phyloP scores from a whole-genome alignment of 2,797 vertebrate species.

The Sebastes taczanowskii region DNA sequence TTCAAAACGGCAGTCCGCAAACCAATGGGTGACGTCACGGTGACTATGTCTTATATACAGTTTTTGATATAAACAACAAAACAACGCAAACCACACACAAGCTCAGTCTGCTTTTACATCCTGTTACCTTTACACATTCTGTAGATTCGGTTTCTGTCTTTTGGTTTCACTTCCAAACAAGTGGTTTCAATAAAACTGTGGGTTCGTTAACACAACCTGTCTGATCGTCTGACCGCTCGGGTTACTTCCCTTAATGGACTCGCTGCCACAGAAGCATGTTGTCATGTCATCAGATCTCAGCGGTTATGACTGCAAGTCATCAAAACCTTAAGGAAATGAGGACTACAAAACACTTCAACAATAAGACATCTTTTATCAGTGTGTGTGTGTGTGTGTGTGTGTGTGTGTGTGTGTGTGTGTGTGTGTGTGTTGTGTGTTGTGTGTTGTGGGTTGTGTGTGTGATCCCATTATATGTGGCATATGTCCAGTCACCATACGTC shows the following conservation, averaged over 20 bases:
- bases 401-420: background rate
- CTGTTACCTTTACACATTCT: too few relatives aligned
- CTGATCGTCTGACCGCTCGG: background rate
- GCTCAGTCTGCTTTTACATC: background rate
- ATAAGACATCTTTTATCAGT: background rate
- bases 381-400: constrained; percentile 11
- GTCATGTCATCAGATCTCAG: background rate
- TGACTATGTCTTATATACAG: too few relatives aligned
- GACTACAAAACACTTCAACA: background rate
- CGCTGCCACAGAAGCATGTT: background rate
- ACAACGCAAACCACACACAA: background rate
- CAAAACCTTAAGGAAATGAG: background rate
- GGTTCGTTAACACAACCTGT: background rate
- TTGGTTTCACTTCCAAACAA: constrained; percentile 37
- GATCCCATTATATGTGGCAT: constrained; percentile 35
- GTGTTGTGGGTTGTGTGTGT: background rate
- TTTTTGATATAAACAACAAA: background rate
- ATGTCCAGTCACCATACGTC: constrained; percentile 66
- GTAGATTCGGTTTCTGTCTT: constrained; percentile 10
- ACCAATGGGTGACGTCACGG: too few relatives aligned
- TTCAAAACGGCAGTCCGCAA: too few relatives aligned
- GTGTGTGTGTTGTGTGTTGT: background rate
- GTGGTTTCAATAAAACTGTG: constrained; percentile 4
- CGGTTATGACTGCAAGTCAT: background rate
- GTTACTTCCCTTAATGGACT: constrained; percentile 29